These are phyloP conservation scores for Monochamus saltuarius DNA, from an alignment of 1,140 invertebrate genomes.

Conservation along the genomic window DNA sequence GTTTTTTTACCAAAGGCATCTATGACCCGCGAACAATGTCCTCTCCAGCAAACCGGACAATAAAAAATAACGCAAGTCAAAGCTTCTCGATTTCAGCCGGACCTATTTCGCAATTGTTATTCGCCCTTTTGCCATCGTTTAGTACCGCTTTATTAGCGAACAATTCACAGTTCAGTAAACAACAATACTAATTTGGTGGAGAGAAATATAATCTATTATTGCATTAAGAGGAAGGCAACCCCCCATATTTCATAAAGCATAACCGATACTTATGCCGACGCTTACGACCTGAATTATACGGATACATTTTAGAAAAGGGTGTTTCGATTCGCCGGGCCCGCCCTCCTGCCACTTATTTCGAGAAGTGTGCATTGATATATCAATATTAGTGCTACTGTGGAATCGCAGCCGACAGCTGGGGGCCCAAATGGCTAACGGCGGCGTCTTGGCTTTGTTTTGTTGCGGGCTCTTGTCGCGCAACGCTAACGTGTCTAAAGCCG, in stretches of 20 bases:
- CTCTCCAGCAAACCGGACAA: too few species aligned
- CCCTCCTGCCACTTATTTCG: constrained; percentile 33
- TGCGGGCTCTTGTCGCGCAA: too few species aligned
- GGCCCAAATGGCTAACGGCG: constrained; percentile 22
- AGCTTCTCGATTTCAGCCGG: too few species aligned
- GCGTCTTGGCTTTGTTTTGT: neutral
- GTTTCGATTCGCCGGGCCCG: constrained; percentile 17
- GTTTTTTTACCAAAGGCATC: too few species aligned
- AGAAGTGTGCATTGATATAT: constrained; percentile 38
- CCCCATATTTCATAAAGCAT: constrained; percentile 38
- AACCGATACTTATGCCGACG: constrained; percentile 35
- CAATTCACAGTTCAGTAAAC: constrained; percentile 34
- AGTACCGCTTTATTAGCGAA: constrained; percentile 40
- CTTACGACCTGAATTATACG: constrained; percentile 34
- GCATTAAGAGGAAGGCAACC: constrained; percentile 28
- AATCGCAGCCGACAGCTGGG: constrained; percentile 15
- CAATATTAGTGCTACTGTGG: constrained; percentile 38
- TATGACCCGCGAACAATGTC: too few species aligned
- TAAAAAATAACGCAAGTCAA: too few species aligned
- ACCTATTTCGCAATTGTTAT: constrained; percentile 6
- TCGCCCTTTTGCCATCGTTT: constrained; percentile 29
- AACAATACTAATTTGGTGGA: constrained; percentile 41
- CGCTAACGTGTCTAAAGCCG: too few species aligned
- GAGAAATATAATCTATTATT: constrained; percentile 34
- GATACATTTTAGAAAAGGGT: constrained; percentile 36